A percentile compares a stretch with the other conserved stretches of the same genome.
phyloP scores from a whole-genome alignment of 2,888 invertebrate genomes.

The Apodemia hepburni region DNA sequence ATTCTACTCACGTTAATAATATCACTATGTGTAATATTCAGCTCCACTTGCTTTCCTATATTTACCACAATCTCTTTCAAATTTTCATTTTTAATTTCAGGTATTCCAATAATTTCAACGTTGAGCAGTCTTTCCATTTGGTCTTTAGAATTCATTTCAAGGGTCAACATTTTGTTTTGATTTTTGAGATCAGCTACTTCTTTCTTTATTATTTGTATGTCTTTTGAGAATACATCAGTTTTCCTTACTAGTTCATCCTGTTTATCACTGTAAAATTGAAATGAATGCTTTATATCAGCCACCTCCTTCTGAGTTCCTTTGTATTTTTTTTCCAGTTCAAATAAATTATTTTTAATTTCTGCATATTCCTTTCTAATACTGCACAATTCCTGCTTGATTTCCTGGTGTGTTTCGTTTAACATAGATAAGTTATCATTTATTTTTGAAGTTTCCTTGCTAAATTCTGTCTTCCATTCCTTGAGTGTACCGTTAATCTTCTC shows the following conservation, averaged over 20 bases:
- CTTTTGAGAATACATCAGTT: neutral
- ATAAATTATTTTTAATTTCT: neutral
- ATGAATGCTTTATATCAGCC: too few species aligned
- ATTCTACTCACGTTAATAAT: neutral
- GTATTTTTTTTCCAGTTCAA: neutral
- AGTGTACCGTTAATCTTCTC: neutral
- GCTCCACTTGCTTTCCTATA: conserved; percentile 2
- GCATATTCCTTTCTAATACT: neutral
- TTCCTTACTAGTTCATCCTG: neutral
- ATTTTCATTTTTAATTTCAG: conserved; percentile 2
- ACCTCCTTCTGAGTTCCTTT: neutral
- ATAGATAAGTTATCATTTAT: neutral
- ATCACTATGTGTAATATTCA: neutral
- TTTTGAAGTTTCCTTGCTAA: neutral
- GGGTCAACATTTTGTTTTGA: neutral
- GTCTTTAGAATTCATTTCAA: neutral
- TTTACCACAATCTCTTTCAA: neutral
- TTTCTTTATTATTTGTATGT: neutral
- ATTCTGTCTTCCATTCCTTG: neutral
- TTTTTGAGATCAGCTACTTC: neutral
- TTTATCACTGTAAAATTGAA: neutral
- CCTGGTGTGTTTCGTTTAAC: neutral
- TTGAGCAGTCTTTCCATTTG: neutral
- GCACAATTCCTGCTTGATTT: neutral
- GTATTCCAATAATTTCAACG: neutral